phyloP scores from a whole-genome alignment of 2,797 vertebrate species.

The Pagetopsis macropterus region DNA sequence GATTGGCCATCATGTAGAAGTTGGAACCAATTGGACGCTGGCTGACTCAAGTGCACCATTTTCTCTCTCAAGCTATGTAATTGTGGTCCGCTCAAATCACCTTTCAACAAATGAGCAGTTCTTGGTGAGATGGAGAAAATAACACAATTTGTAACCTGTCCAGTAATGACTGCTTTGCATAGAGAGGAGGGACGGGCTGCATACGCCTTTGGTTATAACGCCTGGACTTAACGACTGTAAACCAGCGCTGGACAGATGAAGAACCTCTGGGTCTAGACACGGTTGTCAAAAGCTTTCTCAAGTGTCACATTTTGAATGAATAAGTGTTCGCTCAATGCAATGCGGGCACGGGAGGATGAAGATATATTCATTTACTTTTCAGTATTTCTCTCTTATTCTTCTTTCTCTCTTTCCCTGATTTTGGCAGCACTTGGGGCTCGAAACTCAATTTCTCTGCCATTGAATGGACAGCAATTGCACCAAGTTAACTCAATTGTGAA shows the following conservation, averaged over 20 bases:
- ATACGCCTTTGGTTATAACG: constrained; percentile 61
- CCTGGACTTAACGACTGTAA: constrained; percentile 54
- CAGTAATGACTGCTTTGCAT: constrained; percentile 76
- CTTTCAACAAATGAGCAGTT: constrained; percentile 72
- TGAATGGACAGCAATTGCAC: constrained; percentile 86
- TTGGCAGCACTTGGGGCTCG: constrained; percentile 82
- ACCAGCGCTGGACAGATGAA: constrained; percentile 51
- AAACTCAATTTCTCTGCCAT: constrained; percentile 87
- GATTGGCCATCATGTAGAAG: constrained; percentile 75
- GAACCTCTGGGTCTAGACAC: constrained; percentile 54
- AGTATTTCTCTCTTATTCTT: constrained; percentile 39
- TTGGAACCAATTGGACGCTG: constrained; percentile 73
- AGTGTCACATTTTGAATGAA: constrained; percentile 69
- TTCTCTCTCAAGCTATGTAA: constrained; percentile 71
- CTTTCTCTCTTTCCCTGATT: constrained; percentile 65
- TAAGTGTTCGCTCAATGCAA: constrained; percentile 55
- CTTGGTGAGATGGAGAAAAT: constrained; percentile 73
- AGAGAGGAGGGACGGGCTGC: constrained; percentile 52
- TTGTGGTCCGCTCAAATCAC: constrained; percentile 69
- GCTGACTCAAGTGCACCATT: constrained; percentile 70
- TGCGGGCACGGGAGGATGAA: constrained; percentile 58
- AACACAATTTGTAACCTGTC: constrained; percentile 73
- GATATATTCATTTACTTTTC: constrained; percentile 71
- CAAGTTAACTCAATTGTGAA: constrained; percentile 84
- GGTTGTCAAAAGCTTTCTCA: constrained; percentile 67